Evolutionary conservation across 2,888 invertebrate species (phyloP).

Genomic region (Lithophane leautieri): DNA sequence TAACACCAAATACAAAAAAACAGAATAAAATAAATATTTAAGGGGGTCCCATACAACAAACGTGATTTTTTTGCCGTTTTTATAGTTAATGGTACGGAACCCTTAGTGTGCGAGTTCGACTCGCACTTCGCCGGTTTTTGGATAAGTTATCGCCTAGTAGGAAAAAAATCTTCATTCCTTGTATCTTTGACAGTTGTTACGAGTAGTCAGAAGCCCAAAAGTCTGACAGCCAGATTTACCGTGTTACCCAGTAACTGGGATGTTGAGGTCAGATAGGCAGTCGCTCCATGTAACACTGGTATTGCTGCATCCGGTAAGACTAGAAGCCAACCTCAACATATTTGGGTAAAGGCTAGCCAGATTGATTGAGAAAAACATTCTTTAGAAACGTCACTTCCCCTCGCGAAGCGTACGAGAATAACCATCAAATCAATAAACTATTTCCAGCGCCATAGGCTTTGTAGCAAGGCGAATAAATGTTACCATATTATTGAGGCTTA

Average conservation of each 20-base stretch:
- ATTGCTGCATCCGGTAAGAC: too few relatives aligned
- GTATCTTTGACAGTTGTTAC: not conserved
- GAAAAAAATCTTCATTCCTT: not conserved
- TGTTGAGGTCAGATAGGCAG: not conserved
- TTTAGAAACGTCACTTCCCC: not conserved
- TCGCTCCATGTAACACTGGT: not conserved
- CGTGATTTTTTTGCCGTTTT: too few relatives aligned
- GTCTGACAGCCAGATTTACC: not conserved
- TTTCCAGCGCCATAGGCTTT: not conserved
- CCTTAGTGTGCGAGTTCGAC: too few relatives aligned
- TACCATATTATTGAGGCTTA: not conserved
- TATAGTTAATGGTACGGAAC: too few relatives aligned
- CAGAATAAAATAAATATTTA: too few relatives aligned
- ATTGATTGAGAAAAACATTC: not conserved
- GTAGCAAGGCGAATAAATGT: not conserved
- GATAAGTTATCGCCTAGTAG: not conserved
- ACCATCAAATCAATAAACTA: slow-evolving; percentile 32
- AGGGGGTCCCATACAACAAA: too few relatives aligned
- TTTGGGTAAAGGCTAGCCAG: not conserved
- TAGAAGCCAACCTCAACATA: not conserved
- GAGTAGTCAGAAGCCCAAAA: not conserved
- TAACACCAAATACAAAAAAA: too few relatives aligned
- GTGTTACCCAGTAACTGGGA: not conserved
- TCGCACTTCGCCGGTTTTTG: too few relatives aligned
- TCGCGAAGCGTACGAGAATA: slow-evolving; percentile 15